phyloP scores from a whole-genome alignment of 2,888 invertebrate species.

The Xanthostigma xanthostigma region DNA sequence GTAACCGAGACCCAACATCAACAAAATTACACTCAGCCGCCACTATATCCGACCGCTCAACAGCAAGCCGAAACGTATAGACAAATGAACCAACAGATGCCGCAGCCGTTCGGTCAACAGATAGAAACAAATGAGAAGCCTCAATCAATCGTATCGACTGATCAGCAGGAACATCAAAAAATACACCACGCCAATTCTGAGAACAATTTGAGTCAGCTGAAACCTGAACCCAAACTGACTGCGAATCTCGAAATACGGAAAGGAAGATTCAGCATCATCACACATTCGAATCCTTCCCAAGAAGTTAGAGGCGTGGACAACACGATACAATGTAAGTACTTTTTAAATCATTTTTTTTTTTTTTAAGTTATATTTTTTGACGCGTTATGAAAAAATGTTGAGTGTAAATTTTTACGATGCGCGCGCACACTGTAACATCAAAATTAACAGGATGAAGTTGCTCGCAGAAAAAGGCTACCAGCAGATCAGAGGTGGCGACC shows the following conservation, averaged over 20 bases:
- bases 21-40: too few species aligned
- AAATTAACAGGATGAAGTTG: too few species aligned
- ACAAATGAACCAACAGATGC: background rate
- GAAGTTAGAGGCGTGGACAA: constrained; percentile 1
- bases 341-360: too few species aligned
- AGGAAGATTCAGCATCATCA: constrained; percentile 21
- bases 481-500: too few species aligned
- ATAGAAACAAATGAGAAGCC: background rate
- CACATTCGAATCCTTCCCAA: constrained; percentile 12
- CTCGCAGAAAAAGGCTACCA: too few species aligned
- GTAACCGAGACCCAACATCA: too few species aligned
- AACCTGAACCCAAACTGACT: background rate
- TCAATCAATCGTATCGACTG: background rate
- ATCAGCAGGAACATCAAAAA: background rate
- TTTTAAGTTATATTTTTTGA: too few species aligned
- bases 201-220: constrained; percentile 4
- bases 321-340: constrained; percentile 5
- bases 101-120: background rate
- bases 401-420: too few species aligned
- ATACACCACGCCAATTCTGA: constrained; percentile 6
- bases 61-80: too few species aligned
- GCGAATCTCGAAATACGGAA: constrained; percentile 13
- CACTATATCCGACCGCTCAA: too few species aligned
- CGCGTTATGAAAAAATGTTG: too few species aligned
- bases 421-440: too few species aligned